Evolutionary conservation across 2,797 vertebrate genomes (phyloP), one percentile per base, ranked within the genome.

Genomic region (Brachyrhaphis roseni): DNA sequence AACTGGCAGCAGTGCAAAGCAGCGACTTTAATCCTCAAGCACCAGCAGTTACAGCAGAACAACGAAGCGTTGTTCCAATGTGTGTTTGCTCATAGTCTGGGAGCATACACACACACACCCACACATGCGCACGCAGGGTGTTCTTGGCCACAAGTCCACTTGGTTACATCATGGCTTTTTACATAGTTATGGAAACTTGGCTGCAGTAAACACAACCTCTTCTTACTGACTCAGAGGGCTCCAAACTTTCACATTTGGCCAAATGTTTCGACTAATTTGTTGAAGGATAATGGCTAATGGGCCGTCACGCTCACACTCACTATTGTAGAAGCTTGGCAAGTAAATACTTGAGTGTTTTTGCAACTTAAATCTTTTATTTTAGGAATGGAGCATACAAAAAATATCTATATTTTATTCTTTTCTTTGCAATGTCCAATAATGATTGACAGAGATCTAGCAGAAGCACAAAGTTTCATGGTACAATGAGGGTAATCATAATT

Each of bases 11-110:
- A 82, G 77, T 31, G 76, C 77, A 72, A 83, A 78, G 89, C 81
- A 87, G 91, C 94, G 92, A 93, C 94, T 95, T 94, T 93, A 95
- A 94, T 95, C 91, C 88, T 94, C 85, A 87, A 92, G 91, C 89
- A 76, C 90, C 87, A 85, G 93, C 93, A 85, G 92, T 88, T 90
- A 87, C 86, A 82, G 84, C 89, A 87, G 90, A 95, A 96, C 95
- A 96, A 95, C 93, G 94, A 82, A 88, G 93, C 92, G 91, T 96
- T 96, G 95, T 96, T 93, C 75, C 1, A 90, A 83, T 88, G 87
- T 82, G 88, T 94, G 90, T 95, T 95, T 95, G 90, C 94, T 94
- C 92, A 88, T 90, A 90, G 93, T 94, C 91, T 93, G 91, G 81
- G 72, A 87, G 88, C 90, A 90, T 80, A 92, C 82, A 71, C 86